Evolutionary conservation across 2,113 vertebrate species (phyloP).

Genomic region (Telmatochromis sp.): DNA sequence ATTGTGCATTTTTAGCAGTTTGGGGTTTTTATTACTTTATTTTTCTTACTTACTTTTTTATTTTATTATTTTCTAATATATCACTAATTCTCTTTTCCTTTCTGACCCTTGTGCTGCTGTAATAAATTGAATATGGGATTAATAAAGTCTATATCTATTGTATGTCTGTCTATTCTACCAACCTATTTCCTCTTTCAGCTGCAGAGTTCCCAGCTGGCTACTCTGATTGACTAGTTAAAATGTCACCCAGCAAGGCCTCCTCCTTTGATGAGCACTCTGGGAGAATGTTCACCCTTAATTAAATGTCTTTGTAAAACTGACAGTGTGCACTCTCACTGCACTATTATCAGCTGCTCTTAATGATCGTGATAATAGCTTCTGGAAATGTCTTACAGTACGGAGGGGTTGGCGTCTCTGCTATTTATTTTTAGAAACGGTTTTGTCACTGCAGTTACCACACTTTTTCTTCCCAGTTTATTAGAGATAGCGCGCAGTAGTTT

Average conservation of each 20-base stretch:
- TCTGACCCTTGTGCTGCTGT: not conserved
- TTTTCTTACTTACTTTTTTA: not conserved
- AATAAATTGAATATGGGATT: not conserved
- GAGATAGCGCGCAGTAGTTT: not conserved
- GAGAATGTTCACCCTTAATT: constrained; percentile 39
- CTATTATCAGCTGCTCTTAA: not conserved
- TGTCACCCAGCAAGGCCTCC: constrained; percentile 2
- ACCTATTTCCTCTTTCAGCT: not conserved
- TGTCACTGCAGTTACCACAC: not conserved
- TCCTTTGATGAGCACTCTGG: constrained; percentile 2
- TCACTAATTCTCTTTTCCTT: not conserved
- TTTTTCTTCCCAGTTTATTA: not conserved
- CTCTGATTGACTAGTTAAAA: constrained; percentile 5
- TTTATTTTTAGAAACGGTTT: not conserved
- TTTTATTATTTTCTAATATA: not conserved
- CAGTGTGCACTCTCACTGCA: not conserved
- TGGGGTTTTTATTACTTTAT: not conserved
- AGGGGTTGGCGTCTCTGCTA: not conserved
- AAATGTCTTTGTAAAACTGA: not conserved
- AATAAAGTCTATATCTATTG: not conserved
- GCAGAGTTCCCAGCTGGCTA: not conserved
- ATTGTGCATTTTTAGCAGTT: not conserved
- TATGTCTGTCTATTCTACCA: not conserved
- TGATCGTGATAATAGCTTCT: not conserved
- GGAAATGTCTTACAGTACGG: not conserved